Percentiles rank a stretch among this genome's conserved stretches.
phyloP scores from a whole-genome alignment of 2,888 invertebrate genomes.

The Habrosyne pyritoides region DNA sequence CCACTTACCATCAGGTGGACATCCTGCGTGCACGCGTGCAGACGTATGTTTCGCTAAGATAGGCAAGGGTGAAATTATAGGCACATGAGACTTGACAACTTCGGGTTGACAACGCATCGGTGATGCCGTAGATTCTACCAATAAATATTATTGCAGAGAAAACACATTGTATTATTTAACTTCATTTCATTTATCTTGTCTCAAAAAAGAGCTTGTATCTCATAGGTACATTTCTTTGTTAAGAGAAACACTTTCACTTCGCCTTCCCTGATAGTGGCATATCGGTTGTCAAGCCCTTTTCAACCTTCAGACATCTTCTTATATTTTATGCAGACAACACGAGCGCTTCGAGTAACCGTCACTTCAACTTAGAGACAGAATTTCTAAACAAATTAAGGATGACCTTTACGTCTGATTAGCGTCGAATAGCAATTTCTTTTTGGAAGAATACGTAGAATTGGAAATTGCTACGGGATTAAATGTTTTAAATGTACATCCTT shows the following conservation, averaged over 20 bases:
- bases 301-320: background rate
- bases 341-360: background rate
- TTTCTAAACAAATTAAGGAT: background rate
- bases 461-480: background rate
- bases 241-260: background rate
- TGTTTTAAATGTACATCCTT: too few species aligned
- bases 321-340: background rate
- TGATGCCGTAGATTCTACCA: too few species aligned
- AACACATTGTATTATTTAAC: too few species aligned
- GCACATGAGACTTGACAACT: too few species aligned
- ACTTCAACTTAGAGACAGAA: background rate
- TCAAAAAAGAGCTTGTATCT: too few species aligned
- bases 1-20: too few species aligned
- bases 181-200: background rate
- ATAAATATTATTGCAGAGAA: too few species aligned
- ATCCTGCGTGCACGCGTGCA: too few species aligned
- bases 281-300: background rate
- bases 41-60: too few species aligned
- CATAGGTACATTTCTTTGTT: background rate
- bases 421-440: background rate
- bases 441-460: background rate
- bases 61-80: too few species aligned
- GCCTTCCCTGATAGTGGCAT: background rate
- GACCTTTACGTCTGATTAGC: background rate
- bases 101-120: too few species aligned